Evolutionary conservation across 2,888 invertebrate species (phyloP).

Genomic region (Acronicta alni): DNA sequence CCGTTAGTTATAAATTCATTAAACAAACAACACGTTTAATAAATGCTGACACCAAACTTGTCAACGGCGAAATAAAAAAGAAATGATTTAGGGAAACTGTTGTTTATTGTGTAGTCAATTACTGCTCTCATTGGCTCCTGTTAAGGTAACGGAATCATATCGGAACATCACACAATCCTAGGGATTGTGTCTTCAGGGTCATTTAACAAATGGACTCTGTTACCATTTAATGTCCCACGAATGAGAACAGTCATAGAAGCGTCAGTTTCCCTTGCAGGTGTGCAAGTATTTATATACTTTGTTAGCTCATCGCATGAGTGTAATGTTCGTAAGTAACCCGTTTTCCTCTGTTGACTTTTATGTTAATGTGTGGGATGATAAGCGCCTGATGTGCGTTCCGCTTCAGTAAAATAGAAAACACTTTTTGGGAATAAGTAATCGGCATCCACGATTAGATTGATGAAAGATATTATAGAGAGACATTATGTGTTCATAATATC

Average conservation of each 20-base stretch:
- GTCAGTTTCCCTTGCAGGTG: conserved; percentile 32
- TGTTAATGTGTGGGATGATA: conserved; percentile 52
- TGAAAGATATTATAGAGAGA: too few relatives aligned
- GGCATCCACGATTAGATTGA: too few relatives aligned
- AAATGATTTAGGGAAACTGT: too few relatives aligned
- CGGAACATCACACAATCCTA: not conserved
- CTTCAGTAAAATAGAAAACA: conserved; percentile 21
- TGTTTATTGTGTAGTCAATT: too few relatives aligned
- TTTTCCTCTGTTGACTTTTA: conserved; percentile 57
- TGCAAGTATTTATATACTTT: conserved; percentile 45
- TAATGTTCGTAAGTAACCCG: conserved; percentile 52
- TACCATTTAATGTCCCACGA: conserved; percentile 10
- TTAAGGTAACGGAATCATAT: too few relatives aligned
- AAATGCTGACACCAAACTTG: not conserved
- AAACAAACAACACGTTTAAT: not conserved
- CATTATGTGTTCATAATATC: too few relatives aligned
- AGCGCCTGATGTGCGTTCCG: conserved; percentile 28
- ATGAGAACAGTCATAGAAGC: conserved; percentile 15
- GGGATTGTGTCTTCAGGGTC: not conserved
- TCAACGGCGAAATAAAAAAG: too few relatives aligned
- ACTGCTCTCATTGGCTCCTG: too few relatives aligned
- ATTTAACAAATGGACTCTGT: conserved; percentile 4
- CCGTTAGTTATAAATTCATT: not conserved
- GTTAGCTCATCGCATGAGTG: conserved; percentile 47
- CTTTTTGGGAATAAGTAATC: not conserved